A percentile compares a stretch with the other conserved stretches of the same genome.
Evolutionary conservation across 2,797 vertebrate genomes (phyloP).

Genomic region (Dendrocincla fuliginosa): DNA sequence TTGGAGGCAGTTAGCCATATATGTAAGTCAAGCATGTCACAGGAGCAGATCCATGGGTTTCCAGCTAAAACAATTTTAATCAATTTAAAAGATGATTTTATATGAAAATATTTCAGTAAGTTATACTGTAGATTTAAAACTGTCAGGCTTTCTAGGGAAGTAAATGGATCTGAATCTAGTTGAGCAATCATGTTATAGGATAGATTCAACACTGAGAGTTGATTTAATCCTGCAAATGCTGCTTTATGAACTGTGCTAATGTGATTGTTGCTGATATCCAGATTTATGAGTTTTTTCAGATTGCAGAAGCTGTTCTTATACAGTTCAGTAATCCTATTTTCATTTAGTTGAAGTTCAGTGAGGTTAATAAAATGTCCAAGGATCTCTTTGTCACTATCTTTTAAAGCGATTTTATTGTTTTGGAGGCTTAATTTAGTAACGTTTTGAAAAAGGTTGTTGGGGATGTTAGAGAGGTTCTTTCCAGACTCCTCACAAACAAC

Average conservation of each 20-base stretch:
- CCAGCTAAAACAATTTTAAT: slow-evolving; percentile 72
- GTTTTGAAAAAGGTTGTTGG: slow-evolving; percentile 28
- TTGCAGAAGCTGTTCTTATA: slow-evolving; percentile 73
- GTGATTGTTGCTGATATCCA: slow-evolving; percentile 81
- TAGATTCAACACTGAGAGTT: slow-evolving; percentile 78
- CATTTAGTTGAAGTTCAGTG: slow-evolving; percentile 78
- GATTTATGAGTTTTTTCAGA: slow-evolving; percentile 72
- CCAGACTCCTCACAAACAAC: slow-evolving; percentile 50
- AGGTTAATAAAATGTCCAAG: slow-evolving; percentile 75
- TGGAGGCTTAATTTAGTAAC: slow-evolving; percentile 73
- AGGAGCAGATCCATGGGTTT: slow-evolving; percentile 89
- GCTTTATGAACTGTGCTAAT: slow-evolving; percentile 76
- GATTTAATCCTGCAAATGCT: slow-evolving; percentile 76
- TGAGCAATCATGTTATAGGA: slow-evolving; percentile 79
- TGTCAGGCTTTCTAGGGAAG: slow-evolving; percentile 61
- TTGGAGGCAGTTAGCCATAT: slow-evolving; percentile 66
- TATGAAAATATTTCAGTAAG: slow-evolving; percentile 58
- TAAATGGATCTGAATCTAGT: slow-evolving; percentile 69
- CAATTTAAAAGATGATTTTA: slow-evolving; percentile 54
- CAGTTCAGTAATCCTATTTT: slow-evolving; percentile 75
- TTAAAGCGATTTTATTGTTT: slow-evolving; percentile 75
- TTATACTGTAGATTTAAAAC: slow-evolving; percentile 75
- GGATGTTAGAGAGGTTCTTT: slow-evolving; percentile 71
- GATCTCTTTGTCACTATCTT: slow-evolving; percentile 45
- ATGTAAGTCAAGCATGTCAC: slow-evolving; percentile 72